These are phyloP conservation scores for Camelus dromedarius DNA, from an alignment of 2,113 vertebrate genomes.

Conservation along the genomic window DNA sequence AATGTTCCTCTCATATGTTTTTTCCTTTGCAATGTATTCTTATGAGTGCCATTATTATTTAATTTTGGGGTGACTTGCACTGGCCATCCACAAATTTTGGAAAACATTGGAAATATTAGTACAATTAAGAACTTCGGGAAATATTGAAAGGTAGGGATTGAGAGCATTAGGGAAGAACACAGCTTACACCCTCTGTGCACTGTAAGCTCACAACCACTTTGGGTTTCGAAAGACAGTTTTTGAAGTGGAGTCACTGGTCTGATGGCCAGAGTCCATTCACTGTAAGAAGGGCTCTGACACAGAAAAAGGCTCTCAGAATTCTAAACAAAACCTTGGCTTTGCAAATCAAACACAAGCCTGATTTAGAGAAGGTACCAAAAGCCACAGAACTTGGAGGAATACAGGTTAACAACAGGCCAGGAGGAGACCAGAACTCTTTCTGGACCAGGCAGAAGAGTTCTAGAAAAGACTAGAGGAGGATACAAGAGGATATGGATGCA, in stretches of 20 bases:
- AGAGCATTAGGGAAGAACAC: background rate
- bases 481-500: background rate
- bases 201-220: background rate
- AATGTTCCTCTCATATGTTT: background rate
- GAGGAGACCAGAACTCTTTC: background rate
- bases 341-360: background rate
- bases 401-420: rapidly evolving
- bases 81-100: slow-evolving; percentile 1
- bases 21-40: background rate
- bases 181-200: background rate
- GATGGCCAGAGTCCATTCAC: background rate
- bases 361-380: background rate
- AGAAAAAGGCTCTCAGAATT: background rate
- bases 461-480: background rate
- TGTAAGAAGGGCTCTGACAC: background rate
- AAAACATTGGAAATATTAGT: background rate
- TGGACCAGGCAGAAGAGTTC: background rate
- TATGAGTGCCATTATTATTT: background rate
- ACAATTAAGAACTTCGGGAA: background rate
- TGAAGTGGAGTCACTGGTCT: background rate
- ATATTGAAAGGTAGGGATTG: background rate
- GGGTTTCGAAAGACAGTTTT: background rate
- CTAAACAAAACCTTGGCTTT: background rate
- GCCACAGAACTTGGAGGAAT: background rate
- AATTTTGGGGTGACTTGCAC: background rate